Conservation (phyloP, 2,888 invertebrate genomes). For the Callosobruchus maculatus region DNA sequence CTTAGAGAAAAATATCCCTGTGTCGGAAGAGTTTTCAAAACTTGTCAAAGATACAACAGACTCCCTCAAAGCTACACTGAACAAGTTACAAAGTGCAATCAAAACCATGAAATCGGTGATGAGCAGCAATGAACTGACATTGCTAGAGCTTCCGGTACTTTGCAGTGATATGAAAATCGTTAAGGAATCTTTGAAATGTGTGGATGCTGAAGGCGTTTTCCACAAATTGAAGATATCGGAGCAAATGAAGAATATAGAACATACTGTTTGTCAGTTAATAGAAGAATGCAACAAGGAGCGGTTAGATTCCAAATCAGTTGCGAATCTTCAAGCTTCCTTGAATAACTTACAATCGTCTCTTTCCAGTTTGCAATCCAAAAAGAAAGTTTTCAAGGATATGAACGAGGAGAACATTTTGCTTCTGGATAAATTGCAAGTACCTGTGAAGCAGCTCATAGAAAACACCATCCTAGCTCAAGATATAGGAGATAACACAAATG, state of each 20-base stretch:
- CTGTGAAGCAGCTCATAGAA: slow-evolving; percentile 19
- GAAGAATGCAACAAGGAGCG: slow-evolving; percentile 26
- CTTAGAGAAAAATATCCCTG: not conserved
- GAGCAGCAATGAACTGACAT: slow-evolving; percentile 22
- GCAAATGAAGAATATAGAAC: slow-evolving; percentile 7
- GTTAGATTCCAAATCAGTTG: slow-evolving; percentile 24
- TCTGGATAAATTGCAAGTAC: slow-evolving; percentile 14
- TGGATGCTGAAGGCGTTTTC: slow-evolving; percentile 18
- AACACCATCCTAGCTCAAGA: slow-evolving; percentile 24
- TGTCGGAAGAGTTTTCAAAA: not conserved
- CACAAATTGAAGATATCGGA: slow-evolving; percentile 10
- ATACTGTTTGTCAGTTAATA: slow-evolving; percentile 14
- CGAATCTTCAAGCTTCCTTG: slow-evolving; percentile 16
- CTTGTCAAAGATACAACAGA: slow-evolving; percentile 8
- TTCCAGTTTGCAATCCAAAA: slow-evolving; percentile 7
- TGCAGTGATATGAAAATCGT: slow-evolving; percentile 8
- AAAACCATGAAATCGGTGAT: slow-evolving; percentile 22
- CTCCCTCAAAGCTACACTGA: not conserved
- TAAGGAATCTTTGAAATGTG: slow-evolving; percentile 13
- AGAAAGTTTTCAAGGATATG: slow-evolving; percentile 10
- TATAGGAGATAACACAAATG: slow-evolving; percentile 26
- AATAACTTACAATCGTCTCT: slow-evolving; percentile 9
- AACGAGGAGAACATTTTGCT: slow-evolving; percentile 13
- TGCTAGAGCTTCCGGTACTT: slow-evolving; percentile 23
- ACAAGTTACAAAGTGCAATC: slow-evolving; percentile 11